Evolutionary conservation across 2,797 vertebrate genomes (phyloP).

Genomic region (Crax fasciolata): DNA sequence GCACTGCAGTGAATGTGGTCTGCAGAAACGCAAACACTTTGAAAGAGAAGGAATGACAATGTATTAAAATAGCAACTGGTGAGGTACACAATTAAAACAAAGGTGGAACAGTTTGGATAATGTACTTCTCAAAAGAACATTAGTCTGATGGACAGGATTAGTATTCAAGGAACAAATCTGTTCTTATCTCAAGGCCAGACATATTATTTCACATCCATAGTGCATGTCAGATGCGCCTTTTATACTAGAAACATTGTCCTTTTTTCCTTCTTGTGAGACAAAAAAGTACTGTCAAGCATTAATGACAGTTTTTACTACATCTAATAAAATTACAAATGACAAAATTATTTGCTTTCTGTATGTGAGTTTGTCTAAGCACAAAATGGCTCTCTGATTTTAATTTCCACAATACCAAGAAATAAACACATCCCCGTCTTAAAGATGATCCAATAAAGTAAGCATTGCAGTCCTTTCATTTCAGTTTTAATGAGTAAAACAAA

Average conservation of each 20-base stretch:
- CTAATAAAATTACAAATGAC: constrained; percentile 13
- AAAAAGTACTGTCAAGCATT: not conserved
- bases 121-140: not conserved
- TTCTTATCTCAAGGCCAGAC: not conserved
- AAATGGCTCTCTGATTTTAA: not conserved
- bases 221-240: not conserved
- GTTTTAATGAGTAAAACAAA: not conserved
- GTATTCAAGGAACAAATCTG: not conserved
- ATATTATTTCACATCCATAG: not conserved
- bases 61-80: not conserved
- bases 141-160: not conserved
- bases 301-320: not conserved
- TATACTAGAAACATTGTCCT: not conserved
- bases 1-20: not conserved
- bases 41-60: not conserved
- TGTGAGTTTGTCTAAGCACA: not conserved
- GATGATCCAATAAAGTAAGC: not conserved
- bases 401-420: not conserved
- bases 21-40: not conserved
- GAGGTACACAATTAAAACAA: not conserved
- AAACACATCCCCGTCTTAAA: not conserved
- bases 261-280: not conserved
- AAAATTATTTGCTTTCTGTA: not conserved
- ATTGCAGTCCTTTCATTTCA: not conserved
- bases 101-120: not conserved